Conservation (phyloP, 2,797 vertebrate species). For the Brachyrhaphis roseni region DNA sequence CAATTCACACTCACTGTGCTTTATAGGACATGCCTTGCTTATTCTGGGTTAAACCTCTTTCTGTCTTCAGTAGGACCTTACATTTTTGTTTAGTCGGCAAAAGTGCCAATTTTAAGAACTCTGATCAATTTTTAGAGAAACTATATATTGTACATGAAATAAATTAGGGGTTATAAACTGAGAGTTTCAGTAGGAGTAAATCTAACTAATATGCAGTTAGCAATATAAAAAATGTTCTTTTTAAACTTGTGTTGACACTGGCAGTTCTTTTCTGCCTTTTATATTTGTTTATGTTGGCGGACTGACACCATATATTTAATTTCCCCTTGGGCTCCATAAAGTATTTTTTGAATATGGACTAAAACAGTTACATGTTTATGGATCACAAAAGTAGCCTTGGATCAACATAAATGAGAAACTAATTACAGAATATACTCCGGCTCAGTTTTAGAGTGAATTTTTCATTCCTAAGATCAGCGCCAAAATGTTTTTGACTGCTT, state of each 20-base stretch:
- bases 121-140: neutral
- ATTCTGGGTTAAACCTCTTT: neutral
- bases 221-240: neutral
- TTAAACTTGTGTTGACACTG: neutral
- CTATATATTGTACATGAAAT: neutral
- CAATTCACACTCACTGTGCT: neutral
- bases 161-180: neutral
- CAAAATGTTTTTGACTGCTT: constrained; percentile 6
- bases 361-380: neutral
- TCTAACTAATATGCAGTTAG: neutral
- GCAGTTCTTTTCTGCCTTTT: neutral
- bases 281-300: neutral
- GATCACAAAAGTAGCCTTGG: neutral
- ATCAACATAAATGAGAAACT: neutral
- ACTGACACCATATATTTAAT: no score
- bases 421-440: neutral
- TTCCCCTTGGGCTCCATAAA: no score
- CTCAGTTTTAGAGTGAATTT: neutral
- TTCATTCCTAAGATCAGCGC: neutral
- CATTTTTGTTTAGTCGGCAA: neutral
- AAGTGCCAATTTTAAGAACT: neutral
- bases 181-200: neutral
- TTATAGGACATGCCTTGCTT: neutral
- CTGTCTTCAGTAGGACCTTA: neutral
- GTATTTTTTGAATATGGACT: neutral